These are phyloP conservation scores for Nothura maculosa DNA, from an alignment of 2,797 vertebrate species.

Conservation along the genomic window DNA sequence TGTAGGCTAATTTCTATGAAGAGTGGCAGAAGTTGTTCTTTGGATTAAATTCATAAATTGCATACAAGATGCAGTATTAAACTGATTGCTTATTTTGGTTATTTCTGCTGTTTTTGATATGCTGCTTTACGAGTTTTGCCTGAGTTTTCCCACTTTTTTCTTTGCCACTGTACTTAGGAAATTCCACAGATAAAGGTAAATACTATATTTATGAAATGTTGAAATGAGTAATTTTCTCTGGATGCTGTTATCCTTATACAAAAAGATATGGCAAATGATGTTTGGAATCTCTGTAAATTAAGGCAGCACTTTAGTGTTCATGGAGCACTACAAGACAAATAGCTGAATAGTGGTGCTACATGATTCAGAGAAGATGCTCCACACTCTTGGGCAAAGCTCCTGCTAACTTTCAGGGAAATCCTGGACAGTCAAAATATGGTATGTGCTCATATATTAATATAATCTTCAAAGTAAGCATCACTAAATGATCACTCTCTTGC, in stretches of 20 bases:
- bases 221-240: slow-evolving; percentile 1
- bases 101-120: neutral
- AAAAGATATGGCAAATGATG: neutral
- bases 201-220: neutral
- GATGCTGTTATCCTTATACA: neutral
- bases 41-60: neutral
- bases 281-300: neutral
- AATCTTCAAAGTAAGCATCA: neutral
- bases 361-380: neutral
- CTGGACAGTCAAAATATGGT: neutral
- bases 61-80: neutral
- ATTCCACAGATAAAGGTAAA: neutral
- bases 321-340: neutral
- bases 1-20: neutral
- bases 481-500: neutral
- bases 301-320: neutral
- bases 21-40: neutral
- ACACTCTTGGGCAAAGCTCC: neutral
- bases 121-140: neutral
- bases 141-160: neutral
- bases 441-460: neutral
- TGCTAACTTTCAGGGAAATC: neutral
- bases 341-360: neutral
- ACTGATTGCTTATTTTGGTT: neutral
- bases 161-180: neutral